These are phyloP conservation scores for Nicator chloris DNA, from an alignment of 2,113 vertebrate genomes.

Conservation along the genomic window DNA sequence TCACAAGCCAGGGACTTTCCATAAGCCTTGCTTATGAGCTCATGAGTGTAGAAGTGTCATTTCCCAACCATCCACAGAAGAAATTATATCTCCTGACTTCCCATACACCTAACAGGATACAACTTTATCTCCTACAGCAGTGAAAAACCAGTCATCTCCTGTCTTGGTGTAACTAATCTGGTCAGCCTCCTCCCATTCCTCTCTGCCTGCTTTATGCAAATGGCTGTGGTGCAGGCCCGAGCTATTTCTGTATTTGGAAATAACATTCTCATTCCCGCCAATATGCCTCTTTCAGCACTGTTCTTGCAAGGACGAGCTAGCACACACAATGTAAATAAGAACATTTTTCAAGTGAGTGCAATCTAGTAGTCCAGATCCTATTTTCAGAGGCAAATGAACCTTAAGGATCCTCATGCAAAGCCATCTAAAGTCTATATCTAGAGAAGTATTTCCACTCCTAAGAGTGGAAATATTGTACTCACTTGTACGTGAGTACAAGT, in stretches of 20 bases:
- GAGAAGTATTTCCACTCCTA: neutral
- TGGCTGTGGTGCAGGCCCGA: rapidly evolving
- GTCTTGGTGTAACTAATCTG: neutral
- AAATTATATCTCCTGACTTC: neutral
- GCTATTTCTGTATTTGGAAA: neutral
- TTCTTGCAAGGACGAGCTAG: neutral
- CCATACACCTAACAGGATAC: neutral
- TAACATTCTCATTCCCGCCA: neutral
- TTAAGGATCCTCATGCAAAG: neutral
- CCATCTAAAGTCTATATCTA: neutral
- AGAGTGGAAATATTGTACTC: too few species aligned
- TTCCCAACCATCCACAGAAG: neutral
- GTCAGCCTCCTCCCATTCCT: neutral
- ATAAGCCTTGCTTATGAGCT: neutral
- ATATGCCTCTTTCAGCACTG: neutral
- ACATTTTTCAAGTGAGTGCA: neutral
- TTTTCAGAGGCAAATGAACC: neutral
- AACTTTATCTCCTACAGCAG: neutral
- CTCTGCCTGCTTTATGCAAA: neutral
- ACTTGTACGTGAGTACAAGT: rapidly evolving
- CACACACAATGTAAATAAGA: neutral
- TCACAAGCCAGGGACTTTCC: neutral
- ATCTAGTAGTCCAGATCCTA: neutral
- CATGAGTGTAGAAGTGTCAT: neutral
- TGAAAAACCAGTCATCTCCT: neutral